These are phyloP conservation scores for Lasius fuliginosus DNA, from an alignment of 2,888 invertebrate species.

Conservation along the genomic window DNA sequence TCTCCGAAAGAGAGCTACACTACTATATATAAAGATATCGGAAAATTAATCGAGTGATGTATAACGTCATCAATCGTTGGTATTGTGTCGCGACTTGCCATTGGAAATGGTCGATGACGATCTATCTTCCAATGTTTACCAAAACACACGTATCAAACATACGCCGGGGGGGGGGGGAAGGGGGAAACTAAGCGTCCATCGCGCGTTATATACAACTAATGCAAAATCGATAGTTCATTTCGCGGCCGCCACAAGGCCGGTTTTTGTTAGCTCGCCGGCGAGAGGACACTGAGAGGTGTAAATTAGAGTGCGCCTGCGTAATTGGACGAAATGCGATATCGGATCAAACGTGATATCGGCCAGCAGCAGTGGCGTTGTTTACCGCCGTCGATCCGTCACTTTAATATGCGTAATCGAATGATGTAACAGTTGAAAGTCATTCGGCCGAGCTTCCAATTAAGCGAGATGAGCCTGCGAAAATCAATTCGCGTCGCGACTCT, in stretches of 20 bases:
- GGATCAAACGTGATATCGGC: conserved; percentile 64
- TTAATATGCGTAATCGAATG: conserved; percentile 56
- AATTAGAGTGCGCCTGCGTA: conserved; percentile 60
- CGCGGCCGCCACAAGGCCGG: conserved; percentile 45
- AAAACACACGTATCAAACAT: conserved; percentile 19
- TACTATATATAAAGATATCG: neutral
- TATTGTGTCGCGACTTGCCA: neutral
- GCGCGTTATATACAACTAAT: conserved; percentile 44
- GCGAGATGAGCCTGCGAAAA: neutral
- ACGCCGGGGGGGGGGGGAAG: neutral
- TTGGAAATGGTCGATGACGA: conserved; percentile 24
- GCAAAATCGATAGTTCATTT: conserved; percentile 62
- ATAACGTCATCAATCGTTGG: conserved; percentile 4
- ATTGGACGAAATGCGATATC: conserved; percentile 63
- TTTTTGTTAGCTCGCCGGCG: conserved; percentile 47
- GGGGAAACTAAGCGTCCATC: conserved; percentile 36
- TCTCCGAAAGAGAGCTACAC: neutral
- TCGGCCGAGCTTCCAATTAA: conserved; percentile 44
- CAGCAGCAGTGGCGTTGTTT: conserved; percentile 48
- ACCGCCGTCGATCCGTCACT: conserved; percentile 55
- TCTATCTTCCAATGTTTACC: conserved; percentile 46
- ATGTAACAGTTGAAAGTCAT: conserved; percentile 51
- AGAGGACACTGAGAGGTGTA: conserved; percentile 54
- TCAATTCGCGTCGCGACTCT: neutral
- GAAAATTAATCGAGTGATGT: neutral